Evolutionary conservation across 2,113 vertebrate species (phyloP).

Genomic region (Equus quagga): DNA sequence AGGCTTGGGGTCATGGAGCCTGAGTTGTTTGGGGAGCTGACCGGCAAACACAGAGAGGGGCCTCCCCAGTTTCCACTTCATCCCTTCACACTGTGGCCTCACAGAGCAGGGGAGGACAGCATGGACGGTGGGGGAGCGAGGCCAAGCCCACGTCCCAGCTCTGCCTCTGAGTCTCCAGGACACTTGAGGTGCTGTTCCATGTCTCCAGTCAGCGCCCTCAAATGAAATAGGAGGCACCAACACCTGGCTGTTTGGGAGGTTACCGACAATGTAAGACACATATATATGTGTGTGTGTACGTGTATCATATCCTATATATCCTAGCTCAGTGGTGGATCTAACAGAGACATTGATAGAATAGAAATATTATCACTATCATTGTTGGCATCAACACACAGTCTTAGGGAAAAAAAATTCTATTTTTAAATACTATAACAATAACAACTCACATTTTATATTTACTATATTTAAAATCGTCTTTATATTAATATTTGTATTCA

Average conservation of each 20-base stretch:
- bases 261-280: too few species aligned
- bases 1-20: accelerated
- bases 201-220: accelerated
- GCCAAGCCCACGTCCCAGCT: accelerated
- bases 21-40: background rate
- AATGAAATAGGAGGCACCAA: background rate
- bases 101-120: too few species aligned
- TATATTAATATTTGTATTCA: background rate
- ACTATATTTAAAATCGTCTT: background rate
- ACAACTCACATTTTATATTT: background rate
- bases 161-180: background rate
- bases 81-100: background rate
- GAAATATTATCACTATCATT: background rate
- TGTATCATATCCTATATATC: background rate
- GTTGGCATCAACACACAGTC: background rate
- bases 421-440: background rate
- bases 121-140: accelerated
- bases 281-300: too few species aligned
- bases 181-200: accelerated
- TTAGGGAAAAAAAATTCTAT: background rate
- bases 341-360: background rate
- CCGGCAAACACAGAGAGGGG: accelerated
- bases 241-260: background rate
- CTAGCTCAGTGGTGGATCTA: background rate
- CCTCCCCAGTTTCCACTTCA: background rate